Conservation (phyloP, 2,113 vertebrate species). For the Seriola aureovittata region DNA sequence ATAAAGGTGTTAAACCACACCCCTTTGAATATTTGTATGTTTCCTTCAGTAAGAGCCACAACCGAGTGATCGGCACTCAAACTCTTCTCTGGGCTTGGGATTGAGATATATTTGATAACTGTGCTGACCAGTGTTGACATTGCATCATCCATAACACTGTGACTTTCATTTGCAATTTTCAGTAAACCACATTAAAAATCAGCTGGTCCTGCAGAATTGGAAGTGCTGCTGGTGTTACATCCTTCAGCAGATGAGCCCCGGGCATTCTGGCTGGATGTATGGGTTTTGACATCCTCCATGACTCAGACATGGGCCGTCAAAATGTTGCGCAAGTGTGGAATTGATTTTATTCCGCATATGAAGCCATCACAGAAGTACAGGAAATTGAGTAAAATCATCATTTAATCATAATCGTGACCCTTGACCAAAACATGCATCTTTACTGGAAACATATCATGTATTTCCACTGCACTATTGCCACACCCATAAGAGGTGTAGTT, state of each 20-base stretch:
- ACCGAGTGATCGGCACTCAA: neutral
- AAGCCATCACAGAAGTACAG: neutral
- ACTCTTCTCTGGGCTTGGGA: neutral
- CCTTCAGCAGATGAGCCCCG: neutral
- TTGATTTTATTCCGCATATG: conserved; percentile 2
- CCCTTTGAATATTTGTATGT: neutral
- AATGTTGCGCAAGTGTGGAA: conserved; percentile 1
- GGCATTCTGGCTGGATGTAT: neutral
- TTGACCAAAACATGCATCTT: neutral
- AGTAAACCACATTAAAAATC: conserved; percentile 18
- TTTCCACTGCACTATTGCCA: neutral
- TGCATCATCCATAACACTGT: neutral
- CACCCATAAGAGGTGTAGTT: neutral
- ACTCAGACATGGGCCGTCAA: conserved; percentile 14
- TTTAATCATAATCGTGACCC: neutral
- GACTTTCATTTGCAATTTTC: conserved; percentile 11
- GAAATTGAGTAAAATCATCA: neutral
- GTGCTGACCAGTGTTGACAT: neutral
- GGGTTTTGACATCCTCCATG: neutral
- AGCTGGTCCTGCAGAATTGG: neutral
- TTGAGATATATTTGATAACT: neutral
- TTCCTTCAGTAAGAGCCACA: neutral
- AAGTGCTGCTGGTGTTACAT: conserved; percentile 1
- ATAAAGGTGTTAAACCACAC: neutral
- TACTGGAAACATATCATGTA: neutral